phyloP scores from a whole-genome alignment of 2,888 invertebrate genomes.

The Ceriagrion tenellum region DNA sequence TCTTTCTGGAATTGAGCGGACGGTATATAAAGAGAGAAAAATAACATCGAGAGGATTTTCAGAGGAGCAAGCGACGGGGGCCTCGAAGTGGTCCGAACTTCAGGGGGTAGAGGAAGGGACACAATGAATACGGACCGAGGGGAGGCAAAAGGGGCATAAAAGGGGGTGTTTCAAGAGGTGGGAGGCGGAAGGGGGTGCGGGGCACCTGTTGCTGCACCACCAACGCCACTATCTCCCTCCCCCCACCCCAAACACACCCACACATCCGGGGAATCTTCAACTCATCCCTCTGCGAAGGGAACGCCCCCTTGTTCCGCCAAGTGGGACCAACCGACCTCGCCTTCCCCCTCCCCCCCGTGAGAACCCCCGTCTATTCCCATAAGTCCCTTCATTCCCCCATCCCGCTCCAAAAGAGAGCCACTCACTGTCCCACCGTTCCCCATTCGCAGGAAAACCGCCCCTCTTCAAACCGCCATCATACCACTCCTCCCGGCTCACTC shows the following conservation, averaged over 20 bases:
- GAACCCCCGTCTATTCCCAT: background rate
- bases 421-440: background rate
- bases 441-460: background rate
- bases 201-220: slow-evolving; percentile 22
- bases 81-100: no score
- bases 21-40: background rate
- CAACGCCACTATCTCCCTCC: background rate
- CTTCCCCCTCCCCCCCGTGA: background rate
- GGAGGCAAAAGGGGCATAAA: background rate
- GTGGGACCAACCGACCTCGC: background rate
- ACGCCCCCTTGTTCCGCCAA: background rate
- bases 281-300: background rate
- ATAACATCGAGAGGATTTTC: background rate
- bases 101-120: background rate
- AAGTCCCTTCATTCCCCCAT: background rate
- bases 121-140: background rate
- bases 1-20: background rate
- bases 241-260: background rate
- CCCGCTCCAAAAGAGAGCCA: background rate
- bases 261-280: no score
- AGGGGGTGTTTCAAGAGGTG: background rate
- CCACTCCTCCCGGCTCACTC: background rate
- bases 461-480: background rate
- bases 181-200: background rate
- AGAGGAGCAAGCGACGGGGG: no score